Percentiles rank a stretch among this genome's conserved stretches.
phyloP scores from a whole-genome alignment of 1,140 invertebrate genomes.

The Zaprionus kolodkinae region DNA sequence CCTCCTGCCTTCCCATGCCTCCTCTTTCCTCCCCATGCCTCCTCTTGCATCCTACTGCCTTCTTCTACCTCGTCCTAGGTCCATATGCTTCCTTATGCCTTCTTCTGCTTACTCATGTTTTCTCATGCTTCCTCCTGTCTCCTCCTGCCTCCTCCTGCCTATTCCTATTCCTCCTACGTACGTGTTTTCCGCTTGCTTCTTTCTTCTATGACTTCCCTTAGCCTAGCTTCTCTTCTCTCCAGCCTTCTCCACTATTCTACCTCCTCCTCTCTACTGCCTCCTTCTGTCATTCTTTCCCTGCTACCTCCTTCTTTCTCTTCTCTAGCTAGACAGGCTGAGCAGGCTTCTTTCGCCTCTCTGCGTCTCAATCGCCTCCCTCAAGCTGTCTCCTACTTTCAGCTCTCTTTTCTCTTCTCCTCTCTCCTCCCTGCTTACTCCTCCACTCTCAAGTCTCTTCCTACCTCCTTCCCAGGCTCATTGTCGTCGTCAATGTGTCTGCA shows the following conservation, averaged over 20 bases:
- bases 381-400: background rate
- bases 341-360: background rate
- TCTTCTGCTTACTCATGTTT: background rate
- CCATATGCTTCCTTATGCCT: background rate
- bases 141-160: background rate
- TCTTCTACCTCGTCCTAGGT: background rate
- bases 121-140: no score
- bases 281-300: background rate
- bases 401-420: background rate
- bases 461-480: conserved; percentile 16
- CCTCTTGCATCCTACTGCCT: background rate
- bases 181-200: background rate
- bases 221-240: background rate
- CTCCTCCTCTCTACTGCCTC: background rate
- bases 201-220: no score
- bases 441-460: background rate
- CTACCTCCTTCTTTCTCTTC: background rate
- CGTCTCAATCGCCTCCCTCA: background rate
- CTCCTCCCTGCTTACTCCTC: background rate
- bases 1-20: background rate
- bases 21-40: background rate
- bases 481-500: conserved; percentile 78
- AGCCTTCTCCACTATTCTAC: background rate
- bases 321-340: background rate
- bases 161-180: no score